phyloP scores from a whole-genome alignment of 2,888 invertebrate species.

The Eutolmus rufibarbis region DNA sequence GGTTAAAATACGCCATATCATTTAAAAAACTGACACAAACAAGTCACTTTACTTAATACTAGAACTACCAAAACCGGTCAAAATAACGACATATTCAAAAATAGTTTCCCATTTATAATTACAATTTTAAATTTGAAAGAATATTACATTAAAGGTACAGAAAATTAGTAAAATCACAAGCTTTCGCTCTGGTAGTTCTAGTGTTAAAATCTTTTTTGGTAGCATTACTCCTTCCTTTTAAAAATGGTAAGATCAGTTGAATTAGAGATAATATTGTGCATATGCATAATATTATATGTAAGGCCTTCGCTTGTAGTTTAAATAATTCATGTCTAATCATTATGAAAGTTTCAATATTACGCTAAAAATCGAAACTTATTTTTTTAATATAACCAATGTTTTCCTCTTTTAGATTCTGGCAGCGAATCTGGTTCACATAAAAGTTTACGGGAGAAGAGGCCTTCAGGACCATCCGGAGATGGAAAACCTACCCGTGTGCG shows the following conservation, averaged over 20 bases:
- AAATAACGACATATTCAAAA: too few relatives aligned
- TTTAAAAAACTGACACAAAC: background rate
- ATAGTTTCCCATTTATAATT: too few relatives aligned
- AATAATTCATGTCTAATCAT: background rate
- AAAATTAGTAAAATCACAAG: too few relatives aligned
- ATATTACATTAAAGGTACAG: too few relatives aligned
- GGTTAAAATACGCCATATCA: background rate
- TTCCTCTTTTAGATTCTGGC: constrained; percentile 77
- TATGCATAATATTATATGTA: too few relatives aligned
- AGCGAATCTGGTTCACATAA: constrained; percentile 91
- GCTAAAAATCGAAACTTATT: background rate
- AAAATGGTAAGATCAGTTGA: background rate
- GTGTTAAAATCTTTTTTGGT: too few relatives aligned
- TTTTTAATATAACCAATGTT: too few relatives aligned
- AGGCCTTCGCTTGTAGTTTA: background rate
- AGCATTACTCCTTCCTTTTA: background rate
- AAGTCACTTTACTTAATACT: too few relatives aligned
- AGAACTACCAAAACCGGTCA: too few relatives aligned
- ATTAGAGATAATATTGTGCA: too few relatives aligned
- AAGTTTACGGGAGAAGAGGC: constrained; percentile 69
- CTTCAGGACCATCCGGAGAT: constrained; percentile 67
- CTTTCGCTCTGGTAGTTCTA: too few relatives aligned
- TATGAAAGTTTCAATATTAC: background rate
- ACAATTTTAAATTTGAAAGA: too few relatives aligned
- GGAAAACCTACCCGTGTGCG: constrained; percentile 98